Conservation (phyloP, 2,888 invertebrate genomes). For the Teleogryllus oceanicus region DNA sequence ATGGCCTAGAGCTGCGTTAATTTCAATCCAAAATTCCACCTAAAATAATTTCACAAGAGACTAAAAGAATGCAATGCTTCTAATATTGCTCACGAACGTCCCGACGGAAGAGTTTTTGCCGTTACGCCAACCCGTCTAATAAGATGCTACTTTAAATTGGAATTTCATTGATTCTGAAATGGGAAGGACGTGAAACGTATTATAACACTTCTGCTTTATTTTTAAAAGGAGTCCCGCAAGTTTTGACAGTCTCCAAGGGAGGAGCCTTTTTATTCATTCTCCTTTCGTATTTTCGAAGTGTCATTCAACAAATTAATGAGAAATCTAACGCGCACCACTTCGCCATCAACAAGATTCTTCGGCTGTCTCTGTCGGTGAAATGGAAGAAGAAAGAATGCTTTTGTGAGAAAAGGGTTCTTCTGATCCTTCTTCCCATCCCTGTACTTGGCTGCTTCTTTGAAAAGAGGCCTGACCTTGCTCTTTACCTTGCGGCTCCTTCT, state of each 20-base stretch:
- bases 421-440: no score
- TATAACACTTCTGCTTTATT: constrained; percentile 7
- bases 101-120: neutral
- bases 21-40: constrained; percentile 12
- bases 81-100: neutral
- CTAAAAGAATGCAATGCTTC: neutral
- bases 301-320: constrained; percentile 35
- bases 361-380: neutral
- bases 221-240: constrained; percentile 26
- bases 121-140: constrained; percentile 25
- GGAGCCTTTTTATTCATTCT: constrained; percentile 24
- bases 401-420: no score
- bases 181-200: neutral
- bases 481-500: no score
- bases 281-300: constrained; percentile 28
- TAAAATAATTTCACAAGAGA: neutral
- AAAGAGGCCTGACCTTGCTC: no score
- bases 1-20: neutral
- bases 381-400: no score
- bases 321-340: constrained; percentile 28
- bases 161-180: constrained; percentile 35
- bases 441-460: no score
- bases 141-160: constrained; percentile 35
- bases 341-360: constrained; percentile 29
- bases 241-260: constrained; percentile 32